Evolutionary conservation across 2,888 invertebrate species (phyloP), one percentile per base, ranked within the genome.

Genomic region (Morpho helenor): DNA sequence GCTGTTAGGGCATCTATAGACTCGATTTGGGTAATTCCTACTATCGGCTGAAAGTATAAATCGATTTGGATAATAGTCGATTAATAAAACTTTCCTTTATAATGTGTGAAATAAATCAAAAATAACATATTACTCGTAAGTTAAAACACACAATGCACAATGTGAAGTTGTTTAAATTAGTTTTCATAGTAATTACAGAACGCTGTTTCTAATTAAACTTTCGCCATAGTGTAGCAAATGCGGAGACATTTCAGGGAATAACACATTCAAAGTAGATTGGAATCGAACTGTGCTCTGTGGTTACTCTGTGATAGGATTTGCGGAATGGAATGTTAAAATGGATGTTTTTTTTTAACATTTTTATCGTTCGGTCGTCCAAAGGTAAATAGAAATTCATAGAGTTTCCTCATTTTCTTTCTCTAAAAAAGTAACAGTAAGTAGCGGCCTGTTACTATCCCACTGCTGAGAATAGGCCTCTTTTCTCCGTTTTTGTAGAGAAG

Each of bases 251-350:
- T 31, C 56, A 40, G 56, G 52, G 52, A 61, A 47, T 56, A 59
- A 56, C 56, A 59, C 43, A 56, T 22, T 23, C 23, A 54, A 53
- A 46, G 56, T 59, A 59, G 56, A 53, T 60, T 54, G 57, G 48
- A 54, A 57, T 57, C 60, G 51, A 60, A 51, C 41, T 54, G 47
- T 57, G 47, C 43, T 41, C 57, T 44, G 65, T 47, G 65, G 61
- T 60, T 57, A 59, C 46, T 39, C 49, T 48, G 56, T 60, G 60
- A 61, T 63, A 58, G 64, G 63, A 60, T 63, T 65, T 60, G 59
- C 50, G 50, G 50, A 58, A 65, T 63, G 46, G 57, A 65, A 58
- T 65, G 56, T 54, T 57, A 57, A 59, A 61, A 65, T 63, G 52
- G 63, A 58, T 16, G 16, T 16, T 16, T 58, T 48, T 53, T 52